Percentiles rank a stretch among this genome's conserved stretches.
phyloP scores from a whole-genome alignment of 2,113 vertebrate genomes.

The Neogale vison region DNA sequence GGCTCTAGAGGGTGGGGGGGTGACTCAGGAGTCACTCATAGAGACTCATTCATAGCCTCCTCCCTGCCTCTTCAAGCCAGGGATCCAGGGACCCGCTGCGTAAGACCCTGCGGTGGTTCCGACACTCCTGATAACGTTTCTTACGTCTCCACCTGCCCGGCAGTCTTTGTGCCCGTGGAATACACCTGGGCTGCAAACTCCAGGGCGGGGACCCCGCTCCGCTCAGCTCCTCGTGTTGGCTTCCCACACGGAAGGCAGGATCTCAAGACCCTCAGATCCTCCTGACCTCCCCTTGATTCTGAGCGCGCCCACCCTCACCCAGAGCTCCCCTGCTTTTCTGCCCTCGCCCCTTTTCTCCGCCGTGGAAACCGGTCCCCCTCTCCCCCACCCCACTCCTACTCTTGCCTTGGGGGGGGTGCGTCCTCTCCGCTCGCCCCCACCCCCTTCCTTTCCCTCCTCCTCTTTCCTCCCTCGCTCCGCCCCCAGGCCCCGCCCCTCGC shows the following conservation, averaged over 20 bases:
- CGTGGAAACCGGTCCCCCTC: neutral
- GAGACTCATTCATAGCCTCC: neutral
- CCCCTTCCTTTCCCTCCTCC: neutral
- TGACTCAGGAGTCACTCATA: conserved; percentile 62
- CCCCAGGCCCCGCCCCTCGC: conserved; percentile 51
- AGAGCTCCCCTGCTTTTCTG: neutral
- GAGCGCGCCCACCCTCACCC: neutral
- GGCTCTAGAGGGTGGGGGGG: neutral
- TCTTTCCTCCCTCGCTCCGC: conserved; percentile 32
- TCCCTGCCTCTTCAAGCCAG: neutral
- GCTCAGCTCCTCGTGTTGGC: neutral
- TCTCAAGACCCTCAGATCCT: neutral
- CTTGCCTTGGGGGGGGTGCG: neutral
- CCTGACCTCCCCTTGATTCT: neutral
- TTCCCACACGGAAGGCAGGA: neutral
- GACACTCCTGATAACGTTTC: neutral
- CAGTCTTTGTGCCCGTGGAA: neutral
- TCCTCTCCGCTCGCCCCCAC: neutral
- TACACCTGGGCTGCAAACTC: neutral
- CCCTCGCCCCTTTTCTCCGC: neutral
- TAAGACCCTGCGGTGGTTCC: neutral
- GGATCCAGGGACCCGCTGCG: neutral
- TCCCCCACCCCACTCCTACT: neutral
- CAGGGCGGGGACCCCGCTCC: neutral
- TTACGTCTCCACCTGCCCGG: neutral